Evolutionary conservation across 2,113 vertebrate genomes (phyloP), one percentile per base, ranked within the genome.

Genomic region (Rallus limicola): DNA sequence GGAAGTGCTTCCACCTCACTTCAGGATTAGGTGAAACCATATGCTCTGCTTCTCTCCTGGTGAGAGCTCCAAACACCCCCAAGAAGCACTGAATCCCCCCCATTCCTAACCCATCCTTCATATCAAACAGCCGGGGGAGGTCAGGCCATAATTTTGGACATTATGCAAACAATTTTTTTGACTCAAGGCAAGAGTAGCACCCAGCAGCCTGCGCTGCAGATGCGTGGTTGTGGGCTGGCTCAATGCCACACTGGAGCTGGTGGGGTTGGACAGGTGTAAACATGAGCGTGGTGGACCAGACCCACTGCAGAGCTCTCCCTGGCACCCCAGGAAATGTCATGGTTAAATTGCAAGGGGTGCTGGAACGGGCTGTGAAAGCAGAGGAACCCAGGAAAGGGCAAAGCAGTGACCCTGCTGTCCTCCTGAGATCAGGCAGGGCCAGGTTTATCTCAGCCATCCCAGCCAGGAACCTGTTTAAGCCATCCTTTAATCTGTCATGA

Each of bases 361-460:
- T 1, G 0, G 21, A 19, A 25, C 59, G 63, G 59, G 26, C 34
- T 67, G 56, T 26, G 67, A 62, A 59, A 34, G 52, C 60, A 81
- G 44, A 88, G 71, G 74, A 90, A 72, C 17, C 16, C 40, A 17
- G 69, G 8, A 64, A 82, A 86, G 65, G 58, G 53, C 34, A 38
- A 72, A 60, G 29, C 13, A 23, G 2, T 8, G 13, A 67, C 72
- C 78, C 33, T 31, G 40, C 40, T 82, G 40, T 72, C 77, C 58
- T 89, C 78, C 65, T 75, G 58, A 72, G 63, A 79, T 36, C 67
- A 69, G n/a, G 19, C 33, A 84, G 65, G 69, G 24, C 64, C 0
- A 1, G 46, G 56, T 92, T 95, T 91, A 91, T 95, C 81, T 96
- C 74, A 82, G 53, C 56, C 78, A 11, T 44, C 74, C 62, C 70